Percentiles rank a stretch among this genome's conserved stretches.
These are phyloP conservation scores for Enhydra lutris DNA, from an alignment of 2,113 vertebrate species.

Conservation along the genomic window DNA sequence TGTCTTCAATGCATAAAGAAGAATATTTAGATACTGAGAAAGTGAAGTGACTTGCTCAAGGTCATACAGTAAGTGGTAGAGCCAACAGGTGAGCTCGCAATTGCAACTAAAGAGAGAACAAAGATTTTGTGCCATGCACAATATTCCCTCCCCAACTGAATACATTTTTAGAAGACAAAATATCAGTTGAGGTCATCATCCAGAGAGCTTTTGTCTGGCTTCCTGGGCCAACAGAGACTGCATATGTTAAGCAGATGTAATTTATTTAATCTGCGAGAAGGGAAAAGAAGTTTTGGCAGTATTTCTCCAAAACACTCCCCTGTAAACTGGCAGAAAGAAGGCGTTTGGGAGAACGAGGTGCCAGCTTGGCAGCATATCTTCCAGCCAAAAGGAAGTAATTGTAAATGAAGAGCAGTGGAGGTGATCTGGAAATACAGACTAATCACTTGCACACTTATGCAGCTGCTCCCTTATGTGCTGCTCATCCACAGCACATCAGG, in stretches of 20 bases:
- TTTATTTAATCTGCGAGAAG: conserved; percentile 58
- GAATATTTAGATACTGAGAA: background rate
- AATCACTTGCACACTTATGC: background rate
- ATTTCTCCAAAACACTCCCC: conserved; percentile 47
- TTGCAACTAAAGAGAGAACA: background rate
- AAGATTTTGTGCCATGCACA: background rate
- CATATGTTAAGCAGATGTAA: conserved; percentile 60
- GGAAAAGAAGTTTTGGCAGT: conserved; percentile 39
- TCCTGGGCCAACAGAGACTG: conserved; percentile 46
- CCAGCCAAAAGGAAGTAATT: conserved; percentile 50
- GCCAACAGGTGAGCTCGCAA: background rate
- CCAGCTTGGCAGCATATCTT: conserved; percentile 39
- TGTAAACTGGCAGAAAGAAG: conserved; percentile 60
- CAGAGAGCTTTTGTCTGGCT: conserved; percentile 46
- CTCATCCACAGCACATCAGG: background rate
- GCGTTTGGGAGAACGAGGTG: background rate
- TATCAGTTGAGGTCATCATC: conserved; percentile 39
- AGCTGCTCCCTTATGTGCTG: conserved; percentile 26
- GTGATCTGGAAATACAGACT: conserved; percentile 27
- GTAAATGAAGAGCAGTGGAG: conserved; percentile 22
- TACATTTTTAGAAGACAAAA: conserved; percentile 12
- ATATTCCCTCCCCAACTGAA: background rate
- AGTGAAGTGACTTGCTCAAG: background rate
- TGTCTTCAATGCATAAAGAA: background rate
- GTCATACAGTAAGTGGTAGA: background rate